These are phyloP conservation scores for Matsumurasca onukii DNA, from an alignment of 1,140 invertebrate species.

Conservation along the genomic window DNA sequence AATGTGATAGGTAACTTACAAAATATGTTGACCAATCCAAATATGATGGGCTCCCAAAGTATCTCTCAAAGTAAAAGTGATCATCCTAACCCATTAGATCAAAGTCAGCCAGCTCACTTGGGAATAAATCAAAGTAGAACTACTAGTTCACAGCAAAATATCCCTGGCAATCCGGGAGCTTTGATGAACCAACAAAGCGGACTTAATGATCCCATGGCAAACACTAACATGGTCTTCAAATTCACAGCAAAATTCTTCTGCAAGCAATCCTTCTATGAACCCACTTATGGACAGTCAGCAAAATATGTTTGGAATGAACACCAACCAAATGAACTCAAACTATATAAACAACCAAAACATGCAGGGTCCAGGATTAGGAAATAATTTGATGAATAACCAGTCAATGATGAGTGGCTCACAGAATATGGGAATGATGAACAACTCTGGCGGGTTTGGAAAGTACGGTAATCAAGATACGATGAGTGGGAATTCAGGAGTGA, in stretches of 20 bases:
- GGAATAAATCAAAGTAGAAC: slow-evolving; percentile 6
- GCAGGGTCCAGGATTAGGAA: slow-evolving; percentile 13
- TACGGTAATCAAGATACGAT: slow-evolving; percentile 24
- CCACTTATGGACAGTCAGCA: slow-evolving; percentile 2
- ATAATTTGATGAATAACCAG: slow-evolving; percentile 21
- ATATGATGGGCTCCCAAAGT: slow-evolving; percentile 5
- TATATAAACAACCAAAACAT: slow-evolving; percentile 19
- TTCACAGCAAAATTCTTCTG: background rate
- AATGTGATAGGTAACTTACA: slow-evolving; percentile 20
- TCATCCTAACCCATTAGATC: background rate
- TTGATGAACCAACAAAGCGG: slow-evolving; percentile 20
- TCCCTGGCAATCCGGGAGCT: slow-evolving; percentile 12
- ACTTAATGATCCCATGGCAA: background rate
- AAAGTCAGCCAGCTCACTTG: no score
- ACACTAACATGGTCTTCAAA: no score
- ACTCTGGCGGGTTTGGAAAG: slow-evolving; percentile 10
- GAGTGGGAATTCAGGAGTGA: background rate
- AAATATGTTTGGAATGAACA: slow-evolving; percentile 26
- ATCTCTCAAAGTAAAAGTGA: slow-evolving; percentile 9
- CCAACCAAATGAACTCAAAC: slow-evolving; percentile 7
- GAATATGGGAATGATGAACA: slow-evolving; percentile 31
- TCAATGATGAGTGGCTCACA: slow-evolving; percentile 18
- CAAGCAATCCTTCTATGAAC: background rate
- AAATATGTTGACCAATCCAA: slow-evolving; percentile 23
- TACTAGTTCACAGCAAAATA: slow-evolving; percentile 20